Base-by-base conservation (phyloP, 2,113 vertebrate species). In the Physeter macrocephalus region DNA sequence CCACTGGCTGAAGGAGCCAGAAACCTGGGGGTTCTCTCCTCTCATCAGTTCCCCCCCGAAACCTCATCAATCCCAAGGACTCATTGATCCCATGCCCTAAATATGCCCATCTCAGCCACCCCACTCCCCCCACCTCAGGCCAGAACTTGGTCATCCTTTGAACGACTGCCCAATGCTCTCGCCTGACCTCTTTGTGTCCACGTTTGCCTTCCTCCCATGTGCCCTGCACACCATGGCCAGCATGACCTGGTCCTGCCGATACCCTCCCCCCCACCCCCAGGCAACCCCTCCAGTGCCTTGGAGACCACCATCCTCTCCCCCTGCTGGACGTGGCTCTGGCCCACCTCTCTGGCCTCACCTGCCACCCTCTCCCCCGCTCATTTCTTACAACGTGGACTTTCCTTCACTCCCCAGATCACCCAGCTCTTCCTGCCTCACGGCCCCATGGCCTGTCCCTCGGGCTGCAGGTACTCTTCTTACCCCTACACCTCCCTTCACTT, bases 131-230 rank as follows among this genome's bases (percentile, higher is more conserved):
- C 9, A 21, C 13, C 43, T 13, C 10, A 46, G 18, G 27, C 69
- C 59, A 61, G 15, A 84, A 49, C 27, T 29, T 8, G 13, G 43
- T 23, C 52, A 72, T n/a, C 52, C 80, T 52, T 31, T 67, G 20
- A 36, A 17, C 6, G 0, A 8, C 25, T 31, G 29, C 31, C 43
- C 0, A 0, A 2, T 13, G 36, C 15, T 21, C 46, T 18, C 1
- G 41, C 15, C 25, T 29, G 7, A 71, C 61, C 78, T 54, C 54
- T 23, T 77, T 20, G 52, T 1, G 0, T 27, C 46, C 54, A 18
- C 18, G 10, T 72, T 8, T 23, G 41, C 54, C 31, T 74, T n/a
- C 75, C 71, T 66, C 41, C 49, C 8, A 8, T 1, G 3, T 0
- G 7, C 75, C 89, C 49, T 27, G 62, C 46, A 54, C 15, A 25